Evolutionary conservation across 2,888 invertebrate species (phyloP), one percentile per base, ranked within the genome.

Genomic region (Candidula unifasciata): DNA sequence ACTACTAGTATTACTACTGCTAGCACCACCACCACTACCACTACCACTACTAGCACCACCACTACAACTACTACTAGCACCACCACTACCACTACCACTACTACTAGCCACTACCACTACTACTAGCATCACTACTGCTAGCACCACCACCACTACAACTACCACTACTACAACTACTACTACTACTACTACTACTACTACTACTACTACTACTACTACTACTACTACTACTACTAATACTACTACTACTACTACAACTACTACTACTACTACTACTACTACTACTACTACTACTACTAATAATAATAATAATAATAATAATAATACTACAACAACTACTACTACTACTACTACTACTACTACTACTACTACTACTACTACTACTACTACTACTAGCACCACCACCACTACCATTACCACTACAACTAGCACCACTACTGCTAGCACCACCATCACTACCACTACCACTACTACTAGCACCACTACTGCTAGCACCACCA

Each of bases 131-230:
- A 76, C 76, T 76, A 54, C 76, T 76, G 54, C 76, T 76, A 76
- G 27, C 54, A 76, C 76, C 52, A 76, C 76, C 44, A 76, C 76
- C 54, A 76, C 76, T 76, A 76, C 76, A 54, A 76, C 76, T 76
- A 76, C 76, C 54, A 21, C 76, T 76, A 76, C 76, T 76, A 54
- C 76, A 54, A 76, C 76, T 76, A 76, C 54, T 76, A 76, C 76
- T 52, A 76, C 76, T 76, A 24, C 76, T 76, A 76, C 76, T 76
- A 76, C 76, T 76, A 76, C 76, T 76, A 76, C 76, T 76, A 54
- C 76, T 76, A 76, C 76, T 76, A 76, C 76, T 76, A 76, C 76
- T 76, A 76, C 76, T 76, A 54, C 76, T 76, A 76, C 76, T 76
- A 76, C 76, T 76, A 76, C 76, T 76, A 76, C 76, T 76, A 76